Base-by-base conservation (phyloP, 35 echinoderm and acorn worm species). In the Ptychodera flava region DNA sequence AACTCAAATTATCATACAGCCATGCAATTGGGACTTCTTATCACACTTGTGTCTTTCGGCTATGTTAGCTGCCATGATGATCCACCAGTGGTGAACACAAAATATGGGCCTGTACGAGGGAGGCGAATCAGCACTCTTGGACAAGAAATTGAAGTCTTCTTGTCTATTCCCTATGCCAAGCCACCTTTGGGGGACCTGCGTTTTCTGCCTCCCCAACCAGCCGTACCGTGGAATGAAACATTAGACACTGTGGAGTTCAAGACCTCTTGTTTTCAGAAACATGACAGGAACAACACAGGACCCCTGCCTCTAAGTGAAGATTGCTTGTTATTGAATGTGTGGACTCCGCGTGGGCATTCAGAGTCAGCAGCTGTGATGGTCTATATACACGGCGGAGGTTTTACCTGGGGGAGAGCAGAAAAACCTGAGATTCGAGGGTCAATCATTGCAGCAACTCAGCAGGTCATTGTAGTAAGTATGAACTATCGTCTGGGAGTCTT, bases 271-370 rank as follows among this genome's bases (percentile, higher is more conserved):
- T 77, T 86, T 14, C 88, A 89, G 79, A 38, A 82, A 1, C 78
- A 53, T 34, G 92, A 93, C 77, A 77, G 32, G 0, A 16, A 79
- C 1, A 87, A 38, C 30, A 79, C 85, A 31, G 88, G 88, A 10
- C 82, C 90, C 22, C 84, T 92, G 29, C 83, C 79, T 75, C 78
- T 98, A 38, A 82, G 84, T 31, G 95, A 98, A 85, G 89, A 98
- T 80, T 98, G 95, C 37, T 88, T 98, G 0, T 89, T 87, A 82
- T 79, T 98, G 36, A 98, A 98, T 86, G 88, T 98, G 15, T 98
- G 95, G 95, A 85, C 89, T 76, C 92, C 95, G 22, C 45, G 22
- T 64, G 6, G 6, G 6, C 45, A 22, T 64, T 22, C 45, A 6
- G 22, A 64, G 45, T 64, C 45, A 64, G 45, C 45, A 64, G 45